These are phyloP conservation scores for Channa maculata DNA, from an alignment of 2,113 vertebrate species.

Conservation along the genomic window DNA sequence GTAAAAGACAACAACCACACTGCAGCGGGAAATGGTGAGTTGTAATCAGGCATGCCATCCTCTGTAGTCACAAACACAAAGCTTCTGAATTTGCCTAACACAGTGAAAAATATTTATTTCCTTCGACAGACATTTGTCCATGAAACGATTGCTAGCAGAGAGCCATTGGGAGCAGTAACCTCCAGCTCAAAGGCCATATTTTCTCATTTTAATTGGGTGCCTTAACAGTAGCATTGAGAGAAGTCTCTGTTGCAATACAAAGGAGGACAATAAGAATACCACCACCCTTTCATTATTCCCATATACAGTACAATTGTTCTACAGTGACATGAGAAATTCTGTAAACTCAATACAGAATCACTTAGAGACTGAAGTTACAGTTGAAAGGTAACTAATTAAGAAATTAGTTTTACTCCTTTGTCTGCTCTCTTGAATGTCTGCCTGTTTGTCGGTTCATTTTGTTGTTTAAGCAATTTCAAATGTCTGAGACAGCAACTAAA, in stretches of 20 bases:
- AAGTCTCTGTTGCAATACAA: slow-evolving; percentile 71
- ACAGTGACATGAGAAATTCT: slow-evolving; percentile 50
- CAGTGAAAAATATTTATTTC: slow-evolving; percentile 62
- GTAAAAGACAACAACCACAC: neutral
- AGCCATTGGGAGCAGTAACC: slow-evolving; percentile 71
- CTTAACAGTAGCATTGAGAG: slow-evolving; percentile 60
- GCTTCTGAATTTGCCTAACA: slow-evolving; percentile 38
- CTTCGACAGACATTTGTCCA: slow-evolving; percentile 70
- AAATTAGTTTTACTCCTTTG: slow-evolving; percentile 26
- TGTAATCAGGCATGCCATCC: slow-evolving; percentile 33
- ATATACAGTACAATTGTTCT: slow-evolving; percentile 62
- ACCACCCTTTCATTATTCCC: slow-evolving; percentile 71
- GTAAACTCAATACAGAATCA: slow-evolving; percentile 42
- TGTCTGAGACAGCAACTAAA: slow-evolving; percentile 74
- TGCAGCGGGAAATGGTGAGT: slow-evolving; percentile 11
- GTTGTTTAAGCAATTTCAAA: slow-evolving; percentile 73
- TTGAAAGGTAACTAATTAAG: slow-evolving; percentile 52
- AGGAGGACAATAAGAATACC: slow-evolving; percentile 59
- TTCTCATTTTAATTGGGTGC: slow-evolving; percentile 78
- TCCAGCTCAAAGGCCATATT: slow-evolving; percentile 73
- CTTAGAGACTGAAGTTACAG: slow-evolving; percentile 32
- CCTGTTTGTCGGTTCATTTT: slow-evolving; percentile 52
- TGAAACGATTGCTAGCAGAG: slow-evolving; percentile 67
- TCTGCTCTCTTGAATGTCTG: slow-evolving; percentile 29
- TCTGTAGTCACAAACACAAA: slow-evolving; percentile 30